These are phyloP conservation scores for Drosophila nigrodunni DNA, from an alignment of 1,140 invertebrate species.

Conservation along the genomic window DNA sequence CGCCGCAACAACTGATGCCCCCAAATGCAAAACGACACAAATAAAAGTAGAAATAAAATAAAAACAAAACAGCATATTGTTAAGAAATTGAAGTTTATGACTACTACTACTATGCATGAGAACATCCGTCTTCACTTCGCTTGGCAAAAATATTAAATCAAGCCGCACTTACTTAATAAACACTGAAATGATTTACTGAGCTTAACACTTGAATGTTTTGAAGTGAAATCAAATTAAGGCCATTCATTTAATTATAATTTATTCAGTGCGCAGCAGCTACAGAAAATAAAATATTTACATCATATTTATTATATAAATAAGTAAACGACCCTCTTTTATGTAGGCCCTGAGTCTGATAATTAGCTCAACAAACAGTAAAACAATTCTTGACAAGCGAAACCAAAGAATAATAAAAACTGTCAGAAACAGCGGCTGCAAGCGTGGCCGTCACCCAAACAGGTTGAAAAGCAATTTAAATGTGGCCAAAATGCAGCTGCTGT, in stretches of 20 bases:
- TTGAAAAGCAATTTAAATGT: conserved; percentile 24
- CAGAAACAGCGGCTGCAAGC: not conserved
- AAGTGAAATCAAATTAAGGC: not conserved
- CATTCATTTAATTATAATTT: too few species aligned
- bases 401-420: conserved; percentile 1
- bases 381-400: too few species aligned
- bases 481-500: conserved; percentile 16
- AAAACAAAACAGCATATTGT: conserved; percentile 9
- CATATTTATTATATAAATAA: too few species aligned
- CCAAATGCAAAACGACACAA: conserved; percentile 19
- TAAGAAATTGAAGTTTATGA: not conserved
- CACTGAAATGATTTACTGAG: not conserved
- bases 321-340: too few species aligned
- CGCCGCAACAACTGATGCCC: conserved; percentile 13
- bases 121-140: not conserved
- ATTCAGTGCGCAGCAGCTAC: too few species aligned
- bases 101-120: too few species aligned
- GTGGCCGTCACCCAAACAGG: not conserved
- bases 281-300: too few species aligned
- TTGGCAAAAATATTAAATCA: not conserved
- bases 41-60: not conserved
- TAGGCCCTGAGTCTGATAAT: not conserved
- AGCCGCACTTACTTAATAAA: not conserved
- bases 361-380: not conserved
- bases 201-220: not conserved